Evolutionary conservation across 2,797 vertebrate genomes (phyloP).

Genomic region (Caiman crocodilus): DNA sequence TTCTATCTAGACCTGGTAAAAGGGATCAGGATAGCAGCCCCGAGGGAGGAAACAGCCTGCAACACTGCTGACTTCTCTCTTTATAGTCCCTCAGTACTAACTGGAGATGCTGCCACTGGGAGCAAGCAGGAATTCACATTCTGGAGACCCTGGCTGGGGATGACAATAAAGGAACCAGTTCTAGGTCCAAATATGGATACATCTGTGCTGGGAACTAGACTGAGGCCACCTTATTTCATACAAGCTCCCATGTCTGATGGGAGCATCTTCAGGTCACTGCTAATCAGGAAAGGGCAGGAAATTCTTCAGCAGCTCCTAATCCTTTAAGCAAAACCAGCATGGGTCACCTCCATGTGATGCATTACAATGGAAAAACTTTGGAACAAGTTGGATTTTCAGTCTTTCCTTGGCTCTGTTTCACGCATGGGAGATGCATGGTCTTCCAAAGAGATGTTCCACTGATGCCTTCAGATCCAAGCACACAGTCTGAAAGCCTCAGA

Average conservation of each 20-base stretch:
- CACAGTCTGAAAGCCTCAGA: background rate
- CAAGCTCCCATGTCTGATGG: background rate
- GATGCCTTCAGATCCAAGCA: background rate
- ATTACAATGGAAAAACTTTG: background rate
- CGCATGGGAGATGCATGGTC: background rate
- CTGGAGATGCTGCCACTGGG: background rate
- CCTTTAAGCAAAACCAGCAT: background rate
- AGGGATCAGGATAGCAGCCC: background rate
- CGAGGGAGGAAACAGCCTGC: background rate
- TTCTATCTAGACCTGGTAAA: background rate
- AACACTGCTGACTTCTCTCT: accelerated
- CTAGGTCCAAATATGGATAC: background rate
- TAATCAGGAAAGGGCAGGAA: background rate
- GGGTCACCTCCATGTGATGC: accelerated
- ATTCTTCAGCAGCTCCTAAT: background rate
- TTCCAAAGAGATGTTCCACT: background rate
- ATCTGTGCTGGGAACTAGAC: background rate
- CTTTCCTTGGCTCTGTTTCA: background rate
- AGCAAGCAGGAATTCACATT: background rate
- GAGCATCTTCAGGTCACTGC: background rate
- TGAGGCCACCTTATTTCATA: too few relatives aligned
- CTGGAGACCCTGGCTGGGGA: background rate
- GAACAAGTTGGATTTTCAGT: accelerated
- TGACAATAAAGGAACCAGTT: accelerated
- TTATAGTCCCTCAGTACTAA: background rate